Percentiles rank a stretch among this genome's conserved stretches.
These are phyloP conservation scores for Theodoxus fluviatilis DNA, from an alignment of 2,888 invertebrate genomes.

Conservation along the genomic window DNA sequence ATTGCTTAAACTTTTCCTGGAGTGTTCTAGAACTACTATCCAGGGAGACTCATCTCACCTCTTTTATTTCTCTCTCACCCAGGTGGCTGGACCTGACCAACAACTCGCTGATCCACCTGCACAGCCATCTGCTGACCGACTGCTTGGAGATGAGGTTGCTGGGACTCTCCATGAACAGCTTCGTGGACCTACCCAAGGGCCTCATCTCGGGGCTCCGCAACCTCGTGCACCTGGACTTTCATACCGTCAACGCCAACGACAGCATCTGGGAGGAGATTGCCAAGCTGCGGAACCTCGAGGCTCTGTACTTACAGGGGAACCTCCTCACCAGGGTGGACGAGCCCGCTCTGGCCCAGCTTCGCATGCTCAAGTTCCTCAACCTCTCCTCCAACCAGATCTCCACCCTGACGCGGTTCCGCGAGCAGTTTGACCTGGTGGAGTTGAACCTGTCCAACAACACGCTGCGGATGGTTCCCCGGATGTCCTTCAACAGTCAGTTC, in stretches of 20 bases:
- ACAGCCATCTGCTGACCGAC: conserved; percentile 21
- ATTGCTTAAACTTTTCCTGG: too few species aligned
- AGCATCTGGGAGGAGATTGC: conserved; percentile 32
- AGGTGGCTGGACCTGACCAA: conserved; percentile 25
- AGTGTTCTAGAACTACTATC: conserved; percentile 21
- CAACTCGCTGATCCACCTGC: conserved; percentile 29
- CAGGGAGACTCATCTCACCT: neutral
- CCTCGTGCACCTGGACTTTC: conserved; percentile 29
- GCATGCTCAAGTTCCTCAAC: conserved; percentile 26
- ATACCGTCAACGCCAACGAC: conserved; percentile 29
- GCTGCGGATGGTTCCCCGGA: conserved; percentile 19
- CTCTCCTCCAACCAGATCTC: conserved; percentile 30
- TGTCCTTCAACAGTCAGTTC: conserved; percentile 15
- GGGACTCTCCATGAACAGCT: conserved; percentile 23
- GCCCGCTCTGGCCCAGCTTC: conserved; percentile 28
- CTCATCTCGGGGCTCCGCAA: conserved; percentile 23
- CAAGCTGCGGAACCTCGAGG: conserved; percentile 22
- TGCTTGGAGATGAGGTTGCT: conserved; percentile 28
- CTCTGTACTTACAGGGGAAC: conserved; percentile 31
- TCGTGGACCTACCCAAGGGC: conserved; percentile 20
- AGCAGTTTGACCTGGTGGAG: conserved; percentile 23
- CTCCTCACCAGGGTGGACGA: conserved; percentile 25
- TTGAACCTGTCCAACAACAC: conserved; percentile 34
- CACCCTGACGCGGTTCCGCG: conserved; percentile 28
- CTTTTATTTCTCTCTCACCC: neutral